Evolutionary conservation across 2,797 vertebrate species (phyloP).

Genomic region (Parauchenoglanis ngamensis): DNA sequence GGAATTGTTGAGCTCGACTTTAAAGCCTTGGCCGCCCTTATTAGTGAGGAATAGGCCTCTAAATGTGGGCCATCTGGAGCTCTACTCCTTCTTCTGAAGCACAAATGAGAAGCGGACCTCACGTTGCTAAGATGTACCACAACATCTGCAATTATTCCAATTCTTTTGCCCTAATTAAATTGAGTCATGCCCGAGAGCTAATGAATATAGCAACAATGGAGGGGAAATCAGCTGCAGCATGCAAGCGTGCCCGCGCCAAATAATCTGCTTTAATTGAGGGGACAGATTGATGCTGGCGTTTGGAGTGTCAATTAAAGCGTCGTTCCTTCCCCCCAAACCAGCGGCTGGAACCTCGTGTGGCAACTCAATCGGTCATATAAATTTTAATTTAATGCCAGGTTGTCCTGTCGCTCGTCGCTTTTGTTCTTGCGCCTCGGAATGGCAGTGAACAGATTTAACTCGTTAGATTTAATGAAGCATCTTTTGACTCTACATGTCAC

Average conservation of each 20-base stretch:
- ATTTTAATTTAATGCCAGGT: not conserved
- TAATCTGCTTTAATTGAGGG: conserved; percentile 50
- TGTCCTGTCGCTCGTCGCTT: not conserved
- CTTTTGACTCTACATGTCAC: not conserved
- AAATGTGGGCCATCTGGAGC: conserved; percentile 45
- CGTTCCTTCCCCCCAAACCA: conserved; percentile 19
- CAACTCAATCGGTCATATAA: not conserved
- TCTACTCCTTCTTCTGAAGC: conserved; percentile 27
- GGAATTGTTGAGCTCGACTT: conserved; percentile 26
- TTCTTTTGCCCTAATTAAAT: conserved; percentile 55
- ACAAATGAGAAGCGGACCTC: conserved; percentile 37
- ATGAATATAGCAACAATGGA: conserved; percentile 51
- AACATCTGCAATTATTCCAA: conserved; percentile 49
- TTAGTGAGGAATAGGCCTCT: conserved; percentile 38
- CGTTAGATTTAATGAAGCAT: not conserved
- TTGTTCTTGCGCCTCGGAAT: not conserved
- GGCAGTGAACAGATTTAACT: not conserved
- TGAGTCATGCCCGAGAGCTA: conserved; percentile 53
- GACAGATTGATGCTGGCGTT: conserved; percentile 43
- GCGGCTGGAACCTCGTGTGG: not conserved
- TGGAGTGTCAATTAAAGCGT: conserved; percentile 49
- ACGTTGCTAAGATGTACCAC: conserved; percentile 44
- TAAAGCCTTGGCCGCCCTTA: conserved; percentile 32
- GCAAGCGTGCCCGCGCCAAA: conserved; percentile 7
- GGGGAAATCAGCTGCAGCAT: conserved; percentile 40